Evolutionary conservation across 35 echinoderm and acorn worm species (phyloP).

Genomic region (Diadema setosum): DNA sequence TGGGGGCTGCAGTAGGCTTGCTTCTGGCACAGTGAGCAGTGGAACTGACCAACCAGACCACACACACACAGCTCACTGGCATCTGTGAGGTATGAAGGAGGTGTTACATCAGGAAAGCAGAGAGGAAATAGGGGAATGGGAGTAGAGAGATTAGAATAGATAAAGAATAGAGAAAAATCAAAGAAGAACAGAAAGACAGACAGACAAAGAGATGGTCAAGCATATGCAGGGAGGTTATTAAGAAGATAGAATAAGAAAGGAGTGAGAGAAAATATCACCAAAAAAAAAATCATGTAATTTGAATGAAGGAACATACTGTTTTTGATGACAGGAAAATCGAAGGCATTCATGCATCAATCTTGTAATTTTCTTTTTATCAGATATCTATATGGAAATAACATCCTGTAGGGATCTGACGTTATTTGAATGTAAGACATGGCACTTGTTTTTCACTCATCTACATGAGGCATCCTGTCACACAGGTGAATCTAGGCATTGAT

Average conservation of each 20-base stretch:
- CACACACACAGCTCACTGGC: conserved; percentile 61
- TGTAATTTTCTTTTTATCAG: no score
- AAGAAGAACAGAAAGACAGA: no score
- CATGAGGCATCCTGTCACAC: no score
- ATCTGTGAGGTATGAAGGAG: not conserved
- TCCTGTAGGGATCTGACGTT: no score
- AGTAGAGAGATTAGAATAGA: not conserved
- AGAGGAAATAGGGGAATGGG: not conserved
- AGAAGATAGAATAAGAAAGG: not conserved
- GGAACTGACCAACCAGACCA: conserved; percentile 86
- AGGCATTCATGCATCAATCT: no score
- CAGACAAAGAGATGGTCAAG: no score
- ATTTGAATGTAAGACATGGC: no score
- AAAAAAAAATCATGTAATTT: not conserved
- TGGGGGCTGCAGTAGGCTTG: conserved; percentile 87
- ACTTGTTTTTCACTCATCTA: no score
- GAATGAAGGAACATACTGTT: not conserved
- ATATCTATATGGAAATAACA: no score
- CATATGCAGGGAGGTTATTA: no score
- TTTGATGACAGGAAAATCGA: no score
- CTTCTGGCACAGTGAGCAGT: conserved; percentile 67
- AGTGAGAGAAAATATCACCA: not conserved
- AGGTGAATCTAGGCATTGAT: no score
- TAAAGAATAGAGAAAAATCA: not conserved
- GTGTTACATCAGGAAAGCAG: not conserved